Percentiles rank a stretch among this genome's conserved stretches.
Evolutionary conservation across 1,140 invertebrate species (phyloP).

Genomic region (Bicyclus anynana): DNA sequence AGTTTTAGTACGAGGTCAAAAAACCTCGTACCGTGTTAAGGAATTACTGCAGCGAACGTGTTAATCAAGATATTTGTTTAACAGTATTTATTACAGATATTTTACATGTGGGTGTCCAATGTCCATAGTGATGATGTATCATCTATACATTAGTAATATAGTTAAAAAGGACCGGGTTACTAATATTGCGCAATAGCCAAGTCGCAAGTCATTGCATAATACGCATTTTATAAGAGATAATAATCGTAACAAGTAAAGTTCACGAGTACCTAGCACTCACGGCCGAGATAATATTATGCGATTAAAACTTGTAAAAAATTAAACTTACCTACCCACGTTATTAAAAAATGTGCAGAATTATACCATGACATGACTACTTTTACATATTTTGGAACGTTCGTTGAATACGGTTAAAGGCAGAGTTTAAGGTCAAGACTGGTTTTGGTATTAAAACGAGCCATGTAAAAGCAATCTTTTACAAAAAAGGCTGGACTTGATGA

Average conservation of each 20-base stretch:
- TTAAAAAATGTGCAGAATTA: constrained; percentile 1
- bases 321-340: not conserved
- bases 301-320: not conserved
- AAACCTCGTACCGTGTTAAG: no score
- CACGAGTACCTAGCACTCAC: not conserved
- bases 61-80: no score
- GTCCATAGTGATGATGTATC: no score
- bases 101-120: no score
- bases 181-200: not conserved
- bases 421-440: constrained; percentile 38
- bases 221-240: not conserved
- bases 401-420: constrained; percentile 18
- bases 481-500: constrained; percentile 14
- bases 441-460: constrained; percentile 27
- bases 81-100: no score
- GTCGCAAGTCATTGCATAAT: not conserved
- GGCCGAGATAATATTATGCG: not conserved
- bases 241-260: not conserved
- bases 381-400: constrained; percentile 18
- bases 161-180: no score
- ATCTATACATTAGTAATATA: no score
- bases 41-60: no score
- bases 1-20: no score
- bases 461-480: constrained; percentile 16
- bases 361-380: constrained; percentile 20